Evolutionary conservation across 37 sponge, comb jelly and placozoan species (phyloP).

Genomic region (Halisarca cf. caerulea): DNA sequence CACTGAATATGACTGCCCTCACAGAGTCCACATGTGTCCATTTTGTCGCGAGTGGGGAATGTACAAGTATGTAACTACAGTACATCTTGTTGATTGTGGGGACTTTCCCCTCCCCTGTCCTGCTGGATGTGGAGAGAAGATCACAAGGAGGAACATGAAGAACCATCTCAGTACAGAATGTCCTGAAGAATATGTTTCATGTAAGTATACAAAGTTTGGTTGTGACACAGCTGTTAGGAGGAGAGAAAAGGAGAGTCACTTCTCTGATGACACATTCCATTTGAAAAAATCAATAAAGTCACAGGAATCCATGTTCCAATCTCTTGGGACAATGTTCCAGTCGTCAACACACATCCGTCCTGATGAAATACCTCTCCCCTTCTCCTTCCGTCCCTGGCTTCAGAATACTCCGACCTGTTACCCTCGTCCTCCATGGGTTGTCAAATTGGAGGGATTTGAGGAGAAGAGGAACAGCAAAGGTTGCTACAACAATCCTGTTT

Average conservation of each 20-base stretch:
- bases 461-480: neutral
- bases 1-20: neutral
- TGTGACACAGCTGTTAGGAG: conserved; percentile 26
- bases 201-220: conserved; percentile 55
- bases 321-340: too few species aligned
- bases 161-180: conserved; percentile 27
- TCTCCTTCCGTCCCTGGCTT: conserved; percentile 8
- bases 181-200: conserved; percentile 26
- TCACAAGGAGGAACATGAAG: neutral
- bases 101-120: conserved; percentile 17
- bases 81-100: neutral
- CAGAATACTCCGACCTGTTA: conserved; percentile 11
- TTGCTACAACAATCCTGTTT: conserved; percentile 52
- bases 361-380: neutral
- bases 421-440: conserved; percentile 19
- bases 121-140: conserved; percentile 1
- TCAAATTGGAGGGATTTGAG: conserved; percentile 8
- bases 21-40: conserved; percentile 1
- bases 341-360: too few species aligned
- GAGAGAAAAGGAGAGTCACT: neutral
- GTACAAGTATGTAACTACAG: neutral
- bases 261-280: neutral
- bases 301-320: too few species aligned
- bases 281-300: neutral
- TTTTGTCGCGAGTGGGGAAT: neutral